Conservation (phyloP, 2,113 vertebrate species). For the Ia io region DNA sequence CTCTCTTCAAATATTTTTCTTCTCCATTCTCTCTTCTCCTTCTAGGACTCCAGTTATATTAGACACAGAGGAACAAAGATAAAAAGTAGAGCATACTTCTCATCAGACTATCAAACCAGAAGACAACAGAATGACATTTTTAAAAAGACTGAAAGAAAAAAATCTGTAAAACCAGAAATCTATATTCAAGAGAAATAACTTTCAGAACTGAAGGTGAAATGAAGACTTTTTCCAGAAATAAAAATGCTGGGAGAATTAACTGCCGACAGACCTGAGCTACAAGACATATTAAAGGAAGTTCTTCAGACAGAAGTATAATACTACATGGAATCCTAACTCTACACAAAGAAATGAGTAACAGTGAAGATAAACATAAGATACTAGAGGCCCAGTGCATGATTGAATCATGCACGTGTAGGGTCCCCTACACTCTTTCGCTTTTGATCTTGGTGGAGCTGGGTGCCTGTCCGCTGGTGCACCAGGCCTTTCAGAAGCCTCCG, state of each 20-base stretch:
- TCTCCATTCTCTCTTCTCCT: no score
- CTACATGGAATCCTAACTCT: neutral
- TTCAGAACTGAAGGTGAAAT: conserved; percentile 14
- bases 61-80: neutral
- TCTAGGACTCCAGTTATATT: no score
- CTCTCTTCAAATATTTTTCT: no score
- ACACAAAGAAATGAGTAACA: neutral
- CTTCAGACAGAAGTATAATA: neutral
- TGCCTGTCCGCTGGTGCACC: no score
- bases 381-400: no score
- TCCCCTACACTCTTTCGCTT: no score
- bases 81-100: neutral
- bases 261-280: neutral
- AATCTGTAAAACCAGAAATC: neutral
- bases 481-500: no score
- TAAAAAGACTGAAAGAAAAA: neutral
- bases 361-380: neutral
- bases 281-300: neutral
- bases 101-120: neutral
- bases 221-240: neutral
- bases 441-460: no score
- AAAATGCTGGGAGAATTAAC: neutral
- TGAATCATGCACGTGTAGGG: no score
- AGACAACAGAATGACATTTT: neutral
- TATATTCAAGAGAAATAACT: neutral